Evolutionary conservation across 2,797 vertebrate genomes (phyloP).

Genomic region (Numenius phaeopus): DNA sequence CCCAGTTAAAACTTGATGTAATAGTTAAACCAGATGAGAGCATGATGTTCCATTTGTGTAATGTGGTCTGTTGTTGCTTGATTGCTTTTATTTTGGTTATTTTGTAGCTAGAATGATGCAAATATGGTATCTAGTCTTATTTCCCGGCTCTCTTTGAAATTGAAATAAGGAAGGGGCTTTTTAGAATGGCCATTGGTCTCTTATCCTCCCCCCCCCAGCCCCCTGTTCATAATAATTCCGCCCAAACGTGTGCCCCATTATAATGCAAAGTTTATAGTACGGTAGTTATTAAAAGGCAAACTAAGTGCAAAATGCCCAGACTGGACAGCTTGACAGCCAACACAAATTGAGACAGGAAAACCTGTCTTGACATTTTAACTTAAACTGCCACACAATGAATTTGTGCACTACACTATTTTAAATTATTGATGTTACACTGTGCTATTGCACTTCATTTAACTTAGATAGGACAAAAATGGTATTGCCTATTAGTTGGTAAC

Average conservation of each 20-base stretch:
- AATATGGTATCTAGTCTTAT: conserved; percentile 73
- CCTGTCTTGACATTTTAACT: conserved; percentile 67
- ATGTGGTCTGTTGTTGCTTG: conserved; percentile 85
- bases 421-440: conserved; percentile 81
- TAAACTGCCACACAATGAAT: conserved; percentile 75
- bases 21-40: conserved; percentile 83
- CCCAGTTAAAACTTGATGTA: conserved; percentile 82
- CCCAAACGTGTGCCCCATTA: conserved; percentile 58
- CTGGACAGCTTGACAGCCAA: conserved; percentile 67
- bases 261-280: conserved; percentile 56
- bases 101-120: conserved; percentile 82
- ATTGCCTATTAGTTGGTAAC: conserved; percentile 81
- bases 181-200: conserved; percentile 63
- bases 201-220: conserved; percentile 34
- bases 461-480: conserved; percentile 78
- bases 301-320: conserved; percentile 44
- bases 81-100: conserved; percentile 83
- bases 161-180: conserved; percentile 70
- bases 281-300: conserved; percentile 52
- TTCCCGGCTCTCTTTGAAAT: conserved; percentile 67
- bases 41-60: conserved; percentile 85
- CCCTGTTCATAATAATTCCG: conserved; percentile 49
- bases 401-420: conserved; percentile 81
- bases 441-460: conserved; percentile 81
- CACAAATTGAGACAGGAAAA: conserved; percentile 3